Conservation (phyloP, 2,113 vertebrate species). For the Tupaia chinensis region DNA sequence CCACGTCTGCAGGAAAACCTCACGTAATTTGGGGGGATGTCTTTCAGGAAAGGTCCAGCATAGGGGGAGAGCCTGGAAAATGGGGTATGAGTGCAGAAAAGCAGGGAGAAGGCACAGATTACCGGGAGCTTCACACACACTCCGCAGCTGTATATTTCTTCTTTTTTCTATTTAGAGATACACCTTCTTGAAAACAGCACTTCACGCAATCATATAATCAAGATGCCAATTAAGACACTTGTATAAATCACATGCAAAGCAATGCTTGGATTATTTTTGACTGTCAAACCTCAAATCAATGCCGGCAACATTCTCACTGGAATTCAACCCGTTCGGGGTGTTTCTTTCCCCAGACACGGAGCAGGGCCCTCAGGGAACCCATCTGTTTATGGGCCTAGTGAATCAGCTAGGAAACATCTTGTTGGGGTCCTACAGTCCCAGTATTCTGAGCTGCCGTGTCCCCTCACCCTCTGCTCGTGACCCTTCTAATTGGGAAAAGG, state of each 20-base stretch:
- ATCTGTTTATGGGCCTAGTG: constrained; percentile 36
- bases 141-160: constrained; percentile 73
- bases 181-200: constrained; percentile 77
- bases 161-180: constrained; percentile 75
- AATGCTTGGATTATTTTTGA: constrained; percentile 80
- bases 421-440: neutral
- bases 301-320: constrained; percentile 69
- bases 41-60: constrained; percentile 73
- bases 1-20: neutral
- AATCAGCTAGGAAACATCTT: neutral
- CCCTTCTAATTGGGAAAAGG: neutral
- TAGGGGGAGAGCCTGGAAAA: constrained; percentile 73
- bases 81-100: constrained; percentile 19
- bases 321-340: constrained; percentile 68
- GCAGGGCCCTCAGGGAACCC: constrained; percentile 54
- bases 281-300: constrained; percentile 80
- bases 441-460: neutral
- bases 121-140: neutral
- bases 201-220: constrained; percentile 77
- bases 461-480: neutral
- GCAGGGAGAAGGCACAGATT: neutral
- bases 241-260: constrained; percentile 82
- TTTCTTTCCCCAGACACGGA: constrained; percentile 58
- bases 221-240: constrained; percentile 84
- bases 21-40: constrained; percentile 13